Evolutionary conservation across 2,797 vertebrate species (phyloP), one percentile per base, ranked within the genome.

Genomic region (Xenentodon cancila): DNA sequence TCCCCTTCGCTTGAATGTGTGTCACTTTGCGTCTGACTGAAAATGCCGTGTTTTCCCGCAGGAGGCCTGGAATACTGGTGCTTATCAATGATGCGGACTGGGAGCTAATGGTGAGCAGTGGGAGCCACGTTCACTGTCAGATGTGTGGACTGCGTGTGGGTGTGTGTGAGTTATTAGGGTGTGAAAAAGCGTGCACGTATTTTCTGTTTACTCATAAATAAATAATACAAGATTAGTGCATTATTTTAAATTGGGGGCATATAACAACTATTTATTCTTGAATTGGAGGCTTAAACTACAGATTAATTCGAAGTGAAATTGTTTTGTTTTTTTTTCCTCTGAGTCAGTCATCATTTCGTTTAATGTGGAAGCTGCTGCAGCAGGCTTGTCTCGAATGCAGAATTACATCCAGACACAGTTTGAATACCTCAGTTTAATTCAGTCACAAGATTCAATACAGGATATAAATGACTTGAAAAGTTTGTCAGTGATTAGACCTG

Each of bases 51-150:
- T 81, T 82, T 73, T 84, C 82, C 69, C 73, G 81, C 85, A 99
- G 97, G 95, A 95, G 97, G 77, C 98, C 98, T 1, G 98, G 98
- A 64, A 98, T 99, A 74, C 92, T 99, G 86, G 97, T 99, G 80
- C 95, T 99, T 75, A 94, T 99, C 92, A 99, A 99, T 12, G 96
- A 99, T 42, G 94, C 96, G 65, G 98, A 99, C 93, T 99, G 97
- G 98, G 97, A 99, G 52, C 91, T 99, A 79, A 96, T 98, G 98
- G 98, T 99, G 90, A 94, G 96, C 91, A 87, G 58, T 73, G 71
- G 57, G 64, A 80, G 72, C 46, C 68, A 62, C 45, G 76, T 73
- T 79, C 61, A 75, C 61, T 82, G 75, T 82, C 69, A 79, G 56
- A 64, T 49, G 15, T 30, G 51, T 40, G 17, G 22, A 20, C 43